phyloP scores from a whole-genome alignment of 2,113 vertebrate species.

The Neolamprologus longior region DNA sequence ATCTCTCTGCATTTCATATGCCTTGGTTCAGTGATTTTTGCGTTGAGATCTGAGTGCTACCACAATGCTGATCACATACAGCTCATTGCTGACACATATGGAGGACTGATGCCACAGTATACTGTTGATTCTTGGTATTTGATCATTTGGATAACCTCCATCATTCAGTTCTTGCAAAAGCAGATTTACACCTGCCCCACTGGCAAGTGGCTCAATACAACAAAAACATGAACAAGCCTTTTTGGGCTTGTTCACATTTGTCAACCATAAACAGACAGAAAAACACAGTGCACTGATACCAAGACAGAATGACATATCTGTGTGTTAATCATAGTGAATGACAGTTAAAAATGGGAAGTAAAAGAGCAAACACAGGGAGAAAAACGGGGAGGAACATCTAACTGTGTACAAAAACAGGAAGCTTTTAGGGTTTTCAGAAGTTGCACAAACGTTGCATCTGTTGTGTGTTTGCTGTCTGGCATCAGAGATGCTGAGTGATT shows the following conservation, averaged over 20 bases:
- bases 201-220: background rate
- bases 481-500: background rate
- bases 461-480: constrained; percentile 1
- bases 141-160: background rate
- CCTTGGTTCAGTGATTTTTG: background rate
- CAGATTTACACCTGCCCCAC: background rate
- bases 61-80: background rate
- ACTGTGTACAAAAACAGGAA: background rate
- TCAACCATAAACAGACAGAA: background rate
- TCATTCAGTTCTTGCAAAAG: background rate
- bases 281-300: background rate
- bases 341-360: background rate
- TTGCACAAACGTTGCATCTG: background rate
- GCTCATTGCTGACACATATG: background rate
- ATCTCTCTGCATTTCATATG: background rate
- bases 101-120: background rate
- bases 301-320: background rate
- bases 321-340: background rate
- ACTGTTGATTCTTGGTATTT: background rate
- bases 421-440: background rate
- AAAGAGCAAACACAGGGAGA: background rate
- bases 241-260: background rate
- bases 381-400: background rate
- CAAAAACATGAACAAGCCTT: background rate
- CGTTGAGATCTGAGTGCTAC: background rate